Evolutionary conservation across 2,113 vertebrate genomes (phyloP).

Genomic region (Clarias macrocephalus): DNA sequence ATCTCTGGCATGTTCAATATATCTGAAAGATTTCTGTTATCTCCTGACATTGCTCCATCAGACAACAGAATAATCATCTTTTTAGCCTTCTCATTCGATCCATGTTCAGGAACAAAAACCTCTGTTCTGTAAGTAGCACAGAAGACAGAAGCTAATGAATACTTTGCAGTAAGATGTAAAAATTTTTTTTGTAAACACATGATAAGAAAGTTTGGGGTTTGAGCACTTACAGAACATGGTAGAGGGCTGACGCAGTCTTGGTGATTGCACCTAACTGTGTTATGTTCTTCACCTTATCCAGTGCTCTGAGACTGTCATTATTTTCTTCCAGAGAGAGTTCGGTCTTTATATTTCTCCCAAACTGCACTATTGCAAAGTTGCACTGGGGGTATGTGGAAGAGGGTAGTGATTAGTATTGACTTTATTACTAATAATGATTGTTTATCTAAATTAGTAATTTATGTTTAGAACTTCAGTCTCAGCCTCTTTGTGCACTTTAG

Average conservation of each 20-base stretch:
- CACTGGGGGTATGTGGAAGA: not conserved
- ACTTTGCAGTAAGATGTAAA: not conserved
- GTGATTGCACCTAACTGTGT: not conserved
- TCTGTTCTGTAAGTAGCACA: too few relatives aligned
- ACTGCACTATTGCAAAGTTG: not conserved
- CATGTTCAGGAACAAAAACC: too few relatives aligned
- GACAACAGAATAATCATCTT: too few relatives aligned
- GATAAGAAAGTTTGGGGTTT: not conserved
- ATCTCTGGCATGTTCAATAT: too few relatives aligned
- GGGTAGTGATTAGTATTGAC: too few relatives aligned
- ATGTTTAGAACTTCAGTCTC: too few relatives aligned
- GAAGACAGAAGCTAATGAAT: not conserved
- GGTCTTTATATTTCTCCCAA: not conserved
- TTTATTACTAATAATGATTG: too few relatives aligned
- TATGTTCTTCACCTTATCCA: constrained; percentile 9
- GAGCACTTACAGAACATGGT: constrained; percentile 2
- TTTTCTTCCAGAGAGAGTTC: not conserved
- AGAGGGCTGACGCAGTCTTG: constrained; percentile 5
- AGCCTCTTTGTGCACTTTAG: not conserved
- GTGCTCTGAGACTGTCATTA: not conserved
- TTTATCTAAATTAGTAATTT: not conserved
- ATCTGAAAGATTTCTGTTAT: too few relatives aligned
- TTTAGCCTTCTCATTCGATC: too few relatives aligned
- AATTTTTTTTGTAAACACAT: not conserved
- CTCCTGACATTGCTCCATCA: too few relatives aligned